Base-by-base conservation (phyloP, 2,113 vertebrate genomes). In the Tricholaema leucomelas region DNA sequence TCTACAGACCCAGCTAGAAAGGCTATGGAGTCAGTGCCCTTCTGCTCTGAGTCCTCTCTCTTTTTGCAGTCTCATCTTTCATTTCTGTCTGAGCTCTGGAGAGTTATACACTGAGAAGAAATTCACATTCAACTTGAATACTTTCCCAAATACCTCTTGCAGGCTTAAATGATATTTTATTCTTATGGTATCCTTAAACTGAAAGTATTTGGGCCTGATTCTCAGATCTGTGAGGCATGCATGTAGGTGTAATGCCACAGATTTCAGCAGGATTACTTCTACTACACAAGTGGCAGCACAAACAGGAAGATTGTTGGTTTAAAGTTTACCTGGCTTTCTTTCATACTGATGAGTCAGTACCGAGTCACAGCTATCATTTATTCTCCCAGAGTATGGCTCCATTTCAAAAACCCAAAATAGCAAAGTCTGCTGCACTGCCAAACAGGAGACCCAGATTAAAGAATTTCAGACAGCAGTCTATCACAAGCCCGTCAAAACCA, bases 381-480 rank as follows among this genome's bases (percentile, higher is more conserved):
- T 92, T 78, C 81, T 94, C 82, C 81, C 75, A 78, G 78, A 95
- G 88, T 69, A 94, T 95, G 93, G 93, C 93, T 96, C 87, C 1
- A 67, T 96, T 96, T 96, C 95, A 96, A 96, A 96, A 95, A 91
- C 93, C 93, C 93, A 95, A 95, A 97, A 95, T 92, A 97, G 95
- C 93, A 94, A 94, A 95, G 91, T 96, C 94, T 96, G 96, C 96
- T 93, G 87, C 91, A 92, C 88, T 96, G 95, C 95, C 96, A 96
- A 94, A 84, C 93, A 95, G 94, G 90, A 96, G 95, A 96, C 95
- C 95, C 95, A 95, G 92, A 95, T 96, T 96, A 96, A 93, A 93
- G 92, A 88, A 91, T 96, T 97, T 96, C 95, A 96, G 96, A 96
- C 96, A 97, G 95, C 96, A 95, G 95, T 96, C 96, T 97, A 96